These are phyloP conservation scores for Macaca nemestrina DNA, from an alignment of 2,113 vertebrate genomes.

Conservation along the genomic window DNA sequence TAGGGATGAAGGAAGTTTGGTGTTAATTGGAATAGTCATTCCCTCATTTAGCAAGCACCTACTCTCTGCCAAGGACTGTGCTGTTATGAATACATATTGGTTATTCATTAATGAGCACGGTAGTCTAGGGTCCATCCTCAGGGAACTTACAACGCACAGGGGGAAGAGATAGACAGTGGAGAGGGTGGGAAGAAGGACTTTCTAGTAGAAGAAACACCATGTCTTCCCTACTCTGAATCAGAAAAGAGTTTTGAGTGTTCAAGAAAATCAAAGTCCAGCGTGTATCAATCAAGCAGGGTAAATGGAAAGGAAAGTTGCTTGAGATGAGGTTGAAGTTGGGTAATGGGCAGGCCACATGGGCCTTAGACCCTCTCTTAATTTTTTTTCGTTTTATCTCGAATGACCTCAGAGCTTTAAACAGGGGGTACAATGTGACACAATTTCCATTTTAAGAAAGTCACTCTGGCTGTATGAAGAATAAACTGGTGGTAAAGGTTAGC, in stretches of 20 bases:
- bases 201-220: background rate
- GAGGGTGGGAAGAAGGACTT: background rate
- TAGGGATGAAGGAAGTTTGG: background rate
- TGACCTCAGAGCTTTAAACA: background rate
- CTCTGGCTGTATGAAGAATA: background rate
- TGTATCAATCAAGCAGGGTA: background rate
- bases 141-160: background rate
- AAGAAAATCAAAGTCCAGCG: background rate
- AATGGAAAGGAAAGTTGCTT: background rate
- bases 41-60: background rate
- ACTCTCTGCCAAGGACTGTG: background rate
- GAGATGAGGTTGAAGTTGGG: background rate
- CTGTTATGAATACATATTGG: background rate
- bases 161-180: background rate
- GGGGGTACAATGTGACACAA: background rate
- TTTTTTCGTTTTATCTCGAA: constrained; percentile 15
- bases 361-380: background rate
- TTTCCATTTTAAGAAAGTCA: constrained; percentile 19
- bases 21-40: background rate
- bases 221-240: background rate
- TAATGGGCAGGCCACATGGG: too few relatives aligned
- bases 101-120: background rate
- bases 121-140: background rate
- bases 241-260: background rate
- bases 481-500: background rate